Evolutionary conservation across 1,140 invertebrate genomes (phyloP), one percentile per base, ranked within the genome.

Genomic region (Notospermus geniculatus): DNA sequence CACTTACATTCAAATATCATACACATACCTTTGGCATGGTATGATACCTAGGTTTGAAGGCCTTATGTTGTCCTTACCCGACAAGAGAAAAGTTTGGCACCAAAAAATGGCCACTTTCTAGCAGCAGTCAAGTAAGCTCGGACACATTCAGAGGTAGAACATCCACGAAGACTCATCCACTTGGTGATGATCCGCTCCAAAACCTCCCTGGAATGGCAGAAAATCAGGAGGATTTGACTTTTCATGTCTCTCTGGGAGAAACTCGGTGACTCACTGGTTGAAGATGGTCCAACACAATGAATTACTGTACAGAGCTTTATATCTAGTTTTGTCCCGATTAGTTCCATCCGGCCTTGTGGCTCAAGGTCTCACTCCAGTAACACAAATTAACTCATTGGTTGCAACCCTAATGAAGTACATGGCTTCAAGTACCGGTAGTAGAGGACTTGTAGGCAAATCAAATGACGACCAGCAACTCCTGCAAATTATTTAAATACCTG

Each of bases 91-190:
- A 97, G 84, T 43, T 90, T 90, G 57, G 93, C 91, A 53, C 93
- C 94, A 74, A 94, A 96, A 80, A 91, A 95, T n/a, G 91, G 91
- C 94, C 94, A 97, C 77, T 96, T 97, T 67, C 93, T 86, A 2
- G 92, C 92, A 72, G 93, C 97, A 55, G 93, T 96, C 54, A 97
- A 84, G 83, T 95, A 97, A 73, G 96, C 95, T 63, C 94, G 84
- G 17, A 97, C 92, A 80, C 95, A 97, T 82, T 97, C 95, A 9
- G 89, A 73, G 36, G 89, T 85, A 50, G 87, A 91, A 27, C 92
- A 86, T 0, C 93, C 93, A 80, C 90, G 90, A 0, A 97, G 81
- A 13, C 90, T 87, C 60, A 88, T 85, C 95, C 95, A 97, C 73
- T 95, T 95, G 50, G 92, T 88, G 61, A 90, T 86, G 19, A 95